A percentile compares a stretch with the other conserved stretches of the same genome.
These are phyloP conservation scores for Procavia capensis DNA, from an alignment of 2,113 vertebrate genomes.

Conservation along the genomic window DNA sequence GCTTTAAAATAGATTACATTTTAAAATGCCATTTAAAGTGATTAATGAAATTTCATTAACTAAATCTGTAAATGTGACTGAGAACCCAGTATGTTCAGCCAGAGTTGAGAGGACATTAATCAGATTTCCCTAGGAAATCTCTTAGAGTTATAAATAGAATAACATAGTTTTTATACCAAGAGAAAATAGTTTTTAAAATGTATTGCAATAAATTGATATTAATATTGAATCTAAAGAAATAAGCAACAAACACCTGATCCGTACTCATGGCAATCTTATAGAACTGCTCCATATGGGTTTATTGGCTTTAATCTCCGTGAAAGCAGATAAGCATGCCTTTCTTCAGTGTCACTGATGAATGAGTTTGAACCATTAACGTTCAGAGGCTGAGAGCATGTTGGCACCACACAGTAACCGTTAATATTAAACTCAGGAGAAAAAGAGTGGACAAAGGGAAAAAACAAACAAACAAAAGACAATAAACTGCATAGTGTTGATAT, in stretches of 20 bases:
- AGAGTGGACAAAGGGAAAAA: no score
- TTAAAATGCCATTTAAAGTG: slow-evolving; percentile 45
- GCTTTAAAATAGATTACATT: slow-evolving; percentile 26
- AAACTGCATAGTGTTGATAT: no score
- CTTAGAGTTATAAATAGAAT: slow-evolving; percentile 22
- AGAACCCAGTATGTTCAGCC: background rate
- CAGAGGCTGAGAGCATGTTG: no score
- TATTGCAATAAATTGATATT: background rate
- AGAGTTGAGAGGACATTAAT: no score
- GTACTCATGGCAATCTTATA: no score
- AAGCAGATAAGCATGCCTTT: no score
- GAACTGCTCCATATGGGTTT: background rate
- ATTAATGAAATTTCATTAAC: slow-evolving; percentile 44
- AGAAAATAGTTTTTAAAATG: background rate
- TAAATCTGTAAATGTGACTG: slow-evolving; percentile 37
- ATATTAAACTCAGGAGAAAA: background rate
- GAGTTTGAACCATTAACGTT: no score
- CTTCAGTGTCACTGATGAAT: no score
- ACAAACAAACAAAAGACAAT: no score
- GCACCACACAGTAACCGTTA: background rate
- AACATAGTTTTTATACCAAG: background rate
- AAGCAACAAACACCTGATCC: no score
- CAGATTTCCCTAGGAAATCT: background rate
- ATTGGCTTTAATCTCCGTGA: background rate
- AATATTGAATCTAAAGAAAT: background rate